These are phyloP conservation scores for Exocentrus adspersus DNA, from an alignment of 2,888 invertebrate genomes.

Conservation along the genomic window DNA sequence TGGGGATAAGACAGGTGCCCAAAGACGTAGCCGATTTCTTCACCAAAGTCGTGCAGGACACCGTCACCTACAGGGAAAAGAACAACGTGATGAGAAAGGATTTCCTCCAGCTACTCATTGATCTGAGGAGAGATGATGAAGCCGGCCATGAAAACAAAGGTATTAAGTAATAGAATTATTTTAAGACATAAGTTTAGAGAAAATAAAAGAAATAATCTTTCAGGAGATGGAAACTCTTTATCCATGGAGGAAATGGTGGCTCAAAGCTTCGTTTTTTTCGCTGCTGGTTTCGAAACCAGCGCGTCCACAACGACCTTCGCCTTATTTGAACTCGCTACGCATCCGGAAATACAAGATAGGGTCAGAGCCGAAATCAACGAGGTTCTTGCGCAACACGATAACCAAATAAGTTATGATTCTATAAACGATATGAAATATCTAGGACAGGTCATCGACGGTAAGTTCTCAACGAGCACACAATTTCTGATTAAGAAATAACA, in stretches of 20 bases:
- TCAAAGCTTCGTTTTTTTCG: not conserved
- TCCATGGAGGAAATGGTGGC: not conserved
- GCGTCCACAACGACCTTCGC: constrained; percentile 47
- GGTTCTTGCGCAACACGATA: constrained; percentile 39
- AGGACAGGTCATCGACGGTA: constrained; percentile 45
- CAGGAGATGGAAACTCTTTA: not conserved
- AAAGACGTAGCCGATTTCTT: constrained; percentile 20
- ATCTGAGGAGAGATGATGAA: constrained; percentile 3
- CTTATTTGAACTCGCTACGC: constrained; percentile 41
- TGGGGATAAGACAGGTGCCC: not conserved
- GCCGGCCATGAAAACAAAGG: not conserved
- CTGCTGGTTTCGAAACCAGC: constrained; percentile 48
- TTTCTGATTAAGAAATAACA: not conserved
- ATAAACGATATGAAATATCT: constrained; percentile 45
- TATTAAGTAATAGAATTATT: not conserved
- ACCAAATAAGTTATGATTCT: constrained; percentile 45
- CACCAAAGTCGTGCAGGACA: constrained; percentile 10
- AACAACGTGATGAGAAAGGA: constrained; percentile 22
- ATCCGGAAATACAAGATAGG: constrained; percentile 43
- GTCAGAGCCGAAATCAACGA: constrained; percentile 39
- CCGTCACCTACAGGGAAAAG: constrained; percentile 17
- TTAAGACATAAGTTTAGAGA: too few species aligned
- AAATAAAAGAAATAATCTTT: too few species aligned
- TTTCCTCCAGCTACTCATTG: constrained; percentile 24
- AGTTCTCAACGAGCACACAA: not conserved